Evolutionary conservation across 92 coral and sea anemone genomes (phyloP).

Genomic region (Porites cylindrica): DNA sequence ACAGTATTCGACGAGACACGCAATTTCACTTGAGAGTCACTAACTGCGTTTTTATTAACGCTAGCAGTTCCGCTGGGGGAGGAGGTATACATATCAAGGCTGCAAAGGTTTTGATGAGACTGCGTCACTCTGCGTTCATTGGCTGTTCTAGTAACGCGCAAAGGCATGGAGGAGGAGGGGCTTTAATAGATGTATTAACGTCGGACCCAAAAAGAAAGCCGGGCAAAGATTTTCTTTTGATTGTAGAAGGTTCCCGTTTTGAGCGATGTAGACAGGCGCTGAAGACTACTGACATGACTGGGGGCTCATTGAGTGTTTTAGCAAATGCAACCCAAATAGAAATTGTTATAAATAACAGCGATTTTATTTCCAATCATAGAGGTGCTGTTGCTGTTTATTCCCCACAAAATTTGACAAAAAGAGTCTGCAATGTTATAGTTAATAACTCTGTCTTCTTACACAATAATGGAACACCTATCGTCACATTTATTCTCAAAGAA

Average conservation of each 20-base stretch:
- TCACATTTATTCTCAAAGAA: not conserved
- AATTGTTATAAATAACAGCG: not conserved
- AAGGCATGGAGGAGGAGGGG: not conserved
- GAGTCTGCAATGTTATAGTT: not conserved
- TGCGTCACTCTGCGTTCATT: not conserved
- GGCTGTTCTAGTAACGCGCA: not conserved
- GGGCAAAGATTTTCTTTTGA: not conserved
- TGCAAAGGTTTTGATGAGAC: not conserved
- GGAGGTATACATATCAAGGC: not conserved
- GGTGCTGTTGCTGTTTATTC: not conserved
- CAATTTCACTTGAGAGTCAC: not conserved
- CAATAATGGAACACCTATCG: not conserved
- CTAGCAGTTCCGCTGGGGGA: not conserved
- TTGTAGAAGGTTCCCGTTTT: slow-evolving; percentile 7
- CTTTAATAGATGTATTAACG: not conserved
- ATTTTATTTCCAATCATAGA: not conserved
- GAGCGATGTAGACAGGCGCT: not conserved
- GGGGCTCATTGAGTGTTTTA: not conserved
- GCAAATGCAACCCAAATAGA: not conserved
- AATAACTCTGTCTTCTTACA: not conserved
- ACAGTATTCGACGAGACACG: not conserved
- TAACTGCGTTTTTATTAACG: not conserved
- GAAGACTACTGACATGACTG: not conserved
- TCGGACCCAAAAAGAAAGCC: not conserved
- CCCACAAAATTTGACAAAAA: not conserved